Evolutionary conservation across 2,797 vertebrate genomes (phyloP).

Genomic region (Galaxias olidus): DNA sequence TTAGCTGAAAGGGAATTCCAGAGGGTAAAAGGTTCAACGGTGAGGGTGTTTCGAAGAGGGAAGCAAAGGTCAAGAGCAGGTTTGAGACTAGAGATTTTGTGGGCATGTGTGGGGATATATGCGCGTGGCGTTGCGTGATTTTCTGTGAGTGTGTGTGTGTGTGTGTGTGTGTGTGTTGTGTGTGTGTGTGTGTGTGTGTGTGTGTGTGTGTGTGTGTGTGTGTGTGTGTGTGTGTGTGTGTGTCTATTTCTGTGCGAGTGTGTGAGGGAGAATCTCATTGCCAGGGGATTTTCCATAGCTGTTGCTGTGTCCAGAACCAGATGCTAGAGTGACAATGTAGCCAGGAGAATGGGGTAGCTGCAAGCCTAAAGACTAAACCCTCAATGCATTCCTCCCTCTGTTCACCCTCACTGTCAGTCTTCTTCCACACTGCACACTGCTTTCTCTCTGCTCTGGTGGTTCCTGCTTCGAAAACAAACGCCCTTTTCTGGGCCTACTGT

Average conservation of each 20-base stretch:
- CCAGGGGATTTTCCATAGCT: slow-evolving; percentile 80
- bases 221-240: slow-evolving; percentile 20
- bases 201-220: slow-evolving; percentile 27
- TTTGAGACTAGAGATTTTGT: neutral
- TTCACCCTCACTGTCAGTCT: slow-evolving; percentile 19
- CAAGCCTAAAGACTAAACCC: slow-evolving; percentile 60
- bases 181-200: slow-evolving; percentile 35
- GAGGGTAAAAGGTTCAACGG: slow-evolving; percentile 26
- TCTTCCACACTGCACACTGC: slow-evolving; percentile 50
- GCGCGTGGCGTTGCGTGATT: no score
- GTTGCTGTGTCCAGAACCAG: slow-evolving; percentile 79
- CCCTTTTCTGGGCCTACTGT: neutral
- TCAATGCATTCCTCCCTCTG: slow-evolving; percentile 60
- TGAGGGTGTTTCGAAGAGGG: neutral
- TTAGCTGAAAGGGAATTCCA: neutral
- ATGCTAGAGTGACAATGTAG: slow-evolving; percentile 67
- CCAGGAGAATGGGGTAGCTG: slow-evolving; percentile 62
- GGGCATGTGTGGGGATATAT: neutral
- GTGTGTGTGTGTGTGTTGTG: slow-evolving; percentile 23
- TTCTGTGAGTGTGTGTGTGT: slow-evolving; percentile 22
- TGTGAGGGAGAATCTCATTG: slow-evolving; percentile 46
- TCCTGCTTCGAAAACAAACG: slow-evolving; percentile 12
- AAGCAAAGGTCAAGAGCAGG: neutral
- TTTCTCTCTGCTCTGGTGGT: slow-evolving; percentile 26
- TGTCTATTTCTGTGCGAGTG: slow-evolving; percentile 23